Evolutionary conservation across 2,888 invertebrate genomes (phyloP), one percentile per base, ranked within the genome.

Genomic region (Lycia hirtaria): DNA sequence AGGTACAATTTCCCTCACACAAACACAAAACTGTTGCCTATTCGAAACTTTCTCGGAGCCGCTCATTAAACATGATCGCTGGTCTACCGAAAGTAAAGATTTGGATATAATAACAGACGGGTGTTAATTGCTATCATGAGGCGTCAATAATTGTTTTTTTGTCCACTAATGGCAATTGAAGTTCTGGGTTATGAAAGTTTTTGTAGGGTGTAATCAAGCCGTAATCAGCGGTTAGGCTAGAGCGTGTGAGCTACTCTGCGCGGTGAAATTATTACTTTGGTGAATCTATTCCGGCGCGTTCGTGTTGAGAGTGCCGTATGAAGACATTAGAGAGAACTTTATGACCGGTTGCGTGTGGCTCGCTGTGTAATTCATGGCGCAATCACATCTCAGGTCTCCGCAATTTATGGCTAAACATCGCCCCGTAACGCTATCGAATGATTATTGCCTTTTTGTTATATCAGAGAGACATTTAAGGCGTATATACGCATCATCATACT

Each of bases 41-140:
- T 72, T 71, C 44, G 60, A 71, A 73, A 64, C 68, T 64, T 62
- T 51, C 57, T 47, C 60, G 60, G 68, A 76, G 75, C 74, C 77
- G 78, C 80, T 81, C 81, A 85, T 85, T 82, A 84, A 69, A 79
- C 74, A 72, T 76, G 83, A 83, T 84, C 81, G 80, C 73, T 70
- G 75, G 79, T 82, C 79, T 80, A 81, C 82, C 78, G 79, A 85
- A 87, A 84, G 83, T 79, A 83, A 83, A 85, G 85, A 85, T 87
- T 85, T 83, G 78, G 79, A 76, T 72, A 83, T 85, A 87, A 87
- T 86, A 87, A 85, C 86, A 84, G 85, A 87, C 87, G 89, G 89
- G 90, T 88, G 91, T 84, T 90, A 91, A 91, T 92, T 92, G 90
- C 87, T 86, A 86, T 83, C 85, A 87, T 85, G 85, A 86, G 86